Conservation (phyloP, 1,140 invertebrate species). For the Panagrolaimus sp. region DNA sequence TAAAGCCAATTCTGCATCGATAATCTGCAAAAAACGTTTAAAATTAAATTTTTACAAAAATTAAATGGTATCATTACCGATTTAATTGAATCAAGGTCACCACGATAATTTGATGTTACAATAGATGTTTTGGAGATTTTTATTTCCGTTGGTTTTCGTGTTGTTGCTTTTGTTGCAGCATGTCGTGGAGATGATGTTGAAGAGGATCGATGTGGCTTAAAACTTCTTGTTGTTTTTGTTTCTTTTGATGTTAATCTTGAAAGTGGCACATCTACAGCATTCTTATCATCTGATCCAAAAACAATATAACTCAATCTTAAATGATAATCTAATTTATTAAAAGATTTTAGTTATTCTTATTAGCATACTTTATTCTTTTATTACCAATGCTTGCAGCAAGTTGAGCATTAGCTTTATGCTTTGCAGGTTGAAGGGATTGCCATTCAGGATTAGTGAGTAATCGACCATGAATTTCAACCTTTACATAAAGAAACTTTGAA, state of each 20-base stretch:
- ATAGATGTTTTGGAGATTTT: not conserved
- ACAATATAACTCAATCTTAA: constrained; percentile 4
- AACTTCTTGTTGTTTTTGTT: not conserved
- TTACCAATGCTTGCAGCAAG: not conserved
- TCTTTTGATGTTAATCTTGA: not conserved
- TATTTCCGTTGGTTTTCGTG: not conserved
- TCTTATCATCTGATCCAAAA: not conserved
- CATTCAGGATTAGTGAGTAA: not conserved
- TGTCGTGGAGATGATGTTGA: not conserved
- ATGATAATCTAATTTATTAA: not conserved
- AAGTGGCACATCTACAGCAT: too few species aligned
- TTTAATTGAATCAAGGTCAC: not conserved
- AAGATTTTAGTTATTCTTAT: too few species aligned
- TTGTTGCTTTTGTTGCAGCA: not conserved
- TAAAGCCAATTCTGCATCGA: not conserved
- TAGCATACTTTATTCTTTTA: not conserved
- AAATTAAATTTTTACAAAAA: not conserved
- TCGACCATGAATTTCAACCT: not conserved
- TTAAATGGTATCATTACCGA: too few species aligned
- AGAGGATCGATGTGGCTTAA: not conserved
- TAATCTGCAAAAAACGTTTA: not conserved
- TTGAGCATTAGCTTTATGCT: not conserved
- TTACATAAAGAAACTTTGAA: not conserved
- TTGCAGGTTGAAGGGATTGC: constrained; percentile 4
- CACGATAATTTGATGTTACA: not conserved